These are phyloP conservation scores for Phortica okadai DNA, from an alignment of 2,888 invertebrate species.

Conservation along the genomic window DNA sequence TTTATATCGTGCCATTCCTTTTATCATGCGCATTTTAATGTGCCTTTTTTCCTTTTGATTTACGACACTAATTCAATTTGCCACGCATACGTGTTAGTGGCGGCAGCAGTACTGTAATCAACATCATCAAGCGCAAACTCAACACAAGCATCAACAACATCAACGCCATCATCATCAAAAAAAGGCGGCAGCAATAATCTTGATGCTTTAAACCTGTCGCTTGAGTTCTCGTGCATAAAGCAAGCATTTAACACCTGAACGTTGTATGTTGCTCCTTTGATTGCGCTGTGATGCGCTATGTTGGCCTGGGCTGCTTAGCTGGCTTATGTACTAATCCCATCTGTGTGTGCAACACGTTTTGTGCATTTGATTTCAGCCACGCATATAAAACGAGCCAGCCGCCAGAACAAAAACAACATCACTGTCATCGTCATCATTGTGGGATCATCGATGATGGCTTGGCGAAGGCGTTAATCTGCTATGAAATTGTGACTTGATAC, in stretches of 20 bases:
- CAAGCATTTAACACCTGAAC: slow-evolving; percentile 18
- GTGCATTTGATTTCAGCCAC: slow-evolving; percentile 20
- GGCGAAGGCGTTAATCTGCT: slow-evolving; percentile 26
- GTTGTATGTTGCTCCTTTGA: neutral
- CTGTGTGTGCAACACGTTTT: slow-evolving; percentile 15
- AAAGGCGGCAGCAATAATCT: neutral
- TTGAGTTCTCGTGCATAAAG: neutral
- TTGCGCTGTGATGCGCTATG: neutral
- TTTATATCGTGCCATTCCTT: neutral
- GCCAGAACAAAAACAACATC: neutral
- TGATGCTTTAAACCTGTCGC: slow-evolving; percentile 24
- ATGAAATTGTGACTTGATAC: neutral
- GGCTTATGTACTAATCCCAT: slow-evolving; percentile 15
- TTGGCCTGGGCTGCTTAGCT: neutral
- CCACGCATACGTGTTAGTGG: slow-evolving; percentile 8
- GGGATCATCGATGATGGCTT: neutral
- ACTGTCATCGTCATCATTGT: neutral
- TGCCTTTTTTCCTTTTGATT: slow-evolving; percentile 27
- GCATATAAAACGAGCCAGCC: slow-evolving; percentile 20
- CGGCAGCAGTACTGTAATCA: neutral
- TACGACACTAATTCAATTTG: slow-evolving; percentile 27
- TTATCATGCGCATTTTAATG: neutral
- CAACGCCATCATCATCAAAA: neutral
- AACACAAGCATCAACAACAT: neutral
- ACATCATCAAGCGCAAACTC: neutral